Evolutionary conservation across 2,113 vertebrate species (phyloP), one percentile per base, ranked within the genome.

Genomic region (Fulmarus glacialis): DNA sequence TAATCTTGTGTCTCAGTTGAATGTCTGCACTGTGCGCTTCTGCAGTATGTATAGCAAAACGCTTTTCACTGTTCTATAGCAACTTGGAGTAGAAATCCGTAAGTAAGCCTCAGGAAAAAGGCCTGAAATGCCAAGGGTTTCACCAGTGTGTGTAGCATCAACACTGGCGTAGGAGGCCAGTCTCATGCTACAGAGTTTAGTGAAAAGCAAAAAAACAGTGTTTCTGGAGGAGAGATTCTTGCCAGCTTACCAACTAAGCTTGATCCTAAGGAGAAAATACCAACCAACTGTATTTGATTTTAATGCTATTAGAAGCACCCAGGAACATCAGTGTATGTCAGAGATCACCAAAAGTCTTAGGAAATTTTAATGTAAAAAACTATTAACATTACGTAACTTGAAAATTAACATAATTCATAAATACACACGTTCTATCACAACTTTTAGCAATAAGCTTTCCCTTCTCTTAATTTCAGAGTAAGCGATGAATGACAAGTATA

Each of bases 161-260:
- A 1, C 7, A 7, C 18, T 47, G 70, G 38, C 0, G 0, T 8
- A 40, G 55, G 30, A 29, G 26, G 47, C 38, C 40, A 30, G 17
- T 12, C 27, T 59, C 22, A 3, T 11, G 19, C 43, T 34, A 7
- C 26, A 26, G 67, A 47, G 24, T 48, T 81, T 3, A 71, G 40
- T 18, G 40, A 29, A 56, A 60, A 55, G 15, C 15, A 32, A n/a
- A 81, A 60, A 80, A 36, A 2, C 53, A 80, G 0, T 50, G 17
- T 8, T 29, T 59, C 40, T 80, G 63, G 48, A 42, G 34, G 38
- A n/a, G 27, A n/a, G 18, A 23, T 60, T 56, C 36, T 13, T 62
- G 36, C 12, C 21, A 68, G 29, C 8, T 62, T 50, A 29, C 36
- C 38, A 58, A 6, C 11, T 21, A 34, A 59, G n/a, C 40, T 55